Percentiles rank a stretch among this genome's conserved stretches.
These are phyloP conservation scores for Watsonalla binaria DNA, from an alignment of 2,888 invertebrate genomes.

Conservation along the genomic window DNA sequence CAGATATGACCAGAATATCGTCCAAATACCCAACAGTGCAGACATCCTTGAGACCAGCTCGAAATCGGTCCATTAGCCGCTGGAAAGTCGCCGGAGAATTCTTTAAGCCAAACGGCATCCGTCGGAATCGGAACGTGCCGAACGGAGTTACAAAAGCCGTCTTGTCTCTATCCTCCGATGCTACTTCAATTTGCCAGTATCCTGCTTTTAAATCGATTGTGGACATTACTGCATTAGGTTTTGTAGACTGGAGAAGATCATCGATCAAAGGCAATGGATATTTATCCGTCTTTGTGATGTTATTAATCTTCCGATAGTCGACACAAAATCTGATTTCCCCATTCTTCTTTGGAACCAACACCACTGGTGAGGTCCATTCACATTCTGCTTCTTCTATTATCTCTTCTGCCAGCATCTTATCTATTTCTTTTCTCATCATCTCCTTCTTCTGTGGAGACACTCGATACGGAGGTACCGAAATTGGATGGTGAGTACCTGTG, in stretches of 20 bases:
- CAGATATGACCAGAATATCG: conserved; percentile 4
- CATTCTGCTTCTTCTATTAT: conserved; percentile 33
- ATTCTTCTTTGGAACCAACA: conserved; percentile 26
- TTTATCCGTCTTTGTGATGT: conserved; percentile 25
- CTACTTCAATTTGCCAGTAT: conserved; percentile 19
- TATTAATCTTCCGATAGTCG: conserved; percentile 31
- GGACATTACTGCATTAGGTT: conserved; percentile 18
- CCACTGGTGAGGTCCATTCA: conserved; percentile 26
- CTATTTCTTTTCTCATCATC: conserved; percentile 8
- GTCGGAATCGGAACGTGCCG: conserved; percentile 15
- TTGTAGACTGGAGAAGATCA: conserved; percentile 22
- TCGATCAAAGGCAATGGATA: conserved; percentile 25
- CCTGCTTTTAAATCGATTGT: conserved; percentile 18
- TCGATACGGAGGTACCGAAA: too few relatives aligned
- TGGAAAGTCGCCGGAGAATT: conserved; percentile 25
- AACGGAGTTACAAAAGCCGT: conserved; percentile 18
- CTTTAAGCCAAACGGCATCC: conserved; percentile 21
- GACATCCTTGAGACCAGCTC: conserved; percentile 8
- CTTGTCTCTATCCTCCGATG: conserved; percentile 13
- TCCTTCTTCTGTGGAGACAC: too few relatives aligned
- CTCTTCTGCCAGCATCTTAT: conserved; percentile 12
- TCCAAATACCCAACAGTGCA: conserved; percentile 10
- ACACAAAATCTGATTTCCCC: conserved; percentile 23
- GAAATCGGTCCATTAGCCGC: conserved; percentile 19
- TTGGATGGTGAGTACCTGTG: too few relatives aligned